Conservation (phyloP, 2,888 invertebrate genomes). For the Drepanosiphum platanoidis region DNA sequence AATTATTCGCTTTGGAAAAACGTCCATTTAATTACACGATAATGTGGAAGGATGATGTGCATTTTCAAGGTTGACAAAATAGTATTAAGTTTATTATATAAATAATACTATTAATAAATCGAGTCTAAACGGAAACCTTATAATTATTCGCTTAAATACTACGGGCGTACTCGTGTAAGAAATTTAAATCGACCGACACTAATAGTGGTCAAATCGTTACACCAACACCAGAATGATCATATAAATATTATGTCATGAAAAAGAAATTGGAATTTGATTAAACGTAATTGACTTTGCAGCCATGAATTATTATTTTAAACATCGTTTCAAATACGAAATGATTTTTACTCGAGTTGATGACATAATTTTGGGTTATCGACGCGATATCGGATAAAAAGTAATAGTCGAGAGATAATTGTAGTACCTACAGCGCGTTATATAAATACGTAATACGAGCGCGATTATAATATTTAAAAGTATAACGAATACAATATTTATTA, state of each 20-base stretch:
- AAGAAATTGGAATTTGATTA: neutral
- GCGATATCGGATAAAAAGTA: neutral
- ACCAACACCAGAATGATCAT: neutral
- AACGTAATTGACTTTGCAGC: neutral
- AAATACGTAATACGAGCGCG: no score
- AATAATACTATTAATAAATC: neutral
- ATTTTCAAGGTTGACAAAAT: conserved; percentile 2
- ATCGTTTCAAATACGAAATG: neutral
- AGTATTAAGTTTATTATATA: neutral
- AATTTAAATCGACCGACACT: neutral
- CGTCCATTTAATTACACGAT: neutral
- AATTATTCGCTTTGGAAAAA: neutral
- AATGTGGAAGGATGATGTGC: neutral
- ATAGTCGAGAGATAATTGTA: no score
- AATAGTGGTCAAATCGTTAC: neutral
- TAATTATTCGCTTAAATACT: neutral
- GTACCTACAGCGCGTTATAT: no score
- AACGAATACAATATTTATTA: neutral
- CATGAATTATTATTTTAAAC: neutral
- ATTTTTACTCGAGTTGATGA: neutral
- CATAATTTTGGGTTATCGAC: neutral
- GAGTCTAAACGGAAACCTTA: neutral
- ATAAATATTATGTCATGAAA: neutral
- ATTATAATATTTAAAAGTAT: neutral
- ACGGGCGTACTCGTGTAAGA: neutral